phyloP scores from a whole-genome alignment of 2,888 invertebrate genomes.

The Sipha maydis region DNA sequence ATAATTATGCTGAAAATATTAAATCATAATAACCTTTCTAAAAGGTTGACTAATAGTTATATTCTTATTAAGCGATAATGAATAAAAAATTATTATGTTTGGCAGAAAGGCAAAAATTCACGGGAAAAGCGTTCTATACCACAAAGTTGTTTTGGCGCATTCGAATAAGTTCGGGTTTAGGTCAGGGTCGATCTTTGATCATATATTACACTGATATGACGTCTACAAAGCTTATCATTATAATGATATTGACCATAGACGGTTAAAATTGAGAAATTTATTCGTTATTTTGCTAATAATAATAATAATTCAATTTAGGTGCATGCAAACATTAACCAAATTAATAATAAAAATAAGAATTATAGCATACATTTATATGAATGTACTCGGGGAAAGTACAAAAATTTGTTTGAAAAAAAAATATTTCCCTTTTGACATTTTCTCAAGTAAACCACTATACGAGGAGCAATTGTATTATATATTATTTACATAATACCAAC shows the following conservation, averaged over 20 bases:
- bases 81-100: conserved; percentile 39
- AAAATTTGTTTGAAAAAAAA: conserved; percentile 32
- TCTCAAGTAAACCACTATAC: neutral
- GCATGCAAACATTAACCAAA: neutral
- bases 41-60: conserved; percentile 27
- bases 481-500: neutral
- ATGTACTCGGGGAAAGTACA: neutral
- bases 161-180: conserved; percentile 34
- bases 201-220: neutral
- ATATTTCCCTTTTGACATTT: neutral
- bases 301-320: neutral
- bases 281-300: neutral
- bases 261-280: neutral
- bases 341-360: neutral
- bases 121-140: neutral
- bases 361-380: neutral
- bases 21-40: conserved; percentile 18
- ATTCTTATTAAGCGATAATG: conserved; percentile 28
- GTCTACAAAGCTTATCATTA: neutral
- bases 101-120: conserved; percentile 49
- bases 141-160: conserved; percentile 23
- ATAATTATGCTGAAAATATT: neutral
- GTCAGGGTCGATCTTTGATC: conserved; percentile 32
- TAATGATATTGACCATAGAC: neutral
- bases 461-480: neutral